Evolutionary conservation across 2,113 vertebrate species (phyloP), one percentile per base, ranked within the genome.

Genomic region (Tiliqua scincoides): DNA sequence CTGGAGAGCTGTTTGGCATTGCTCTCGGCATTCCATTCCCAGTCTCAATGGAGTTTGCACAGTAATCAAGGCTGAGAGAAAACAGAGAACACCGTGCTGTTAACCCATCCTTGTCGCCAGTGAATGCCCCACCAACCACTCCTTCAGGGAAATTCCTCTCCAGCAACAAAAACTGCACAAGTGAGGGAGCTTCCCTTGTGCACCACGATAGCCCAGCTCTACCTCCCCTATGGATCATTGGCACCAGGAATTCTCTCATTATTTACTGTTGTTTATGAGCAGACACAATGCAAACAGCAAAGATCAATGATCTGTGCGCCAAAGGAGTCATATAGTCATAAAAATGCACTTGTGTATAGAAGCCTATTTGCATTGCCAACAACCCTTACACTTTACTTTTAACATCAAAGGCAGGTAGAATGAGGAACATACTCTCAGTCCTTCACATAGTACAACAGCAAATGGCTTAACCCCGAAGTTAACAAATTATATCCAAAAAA

Each of bases 261-360:
- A 85, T 80, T 80, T 62, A 62, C n/a, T 48, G 40, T 21, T 73
- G 59, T 86, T 86, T 80, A 86, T 63, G 52, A 35, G 57, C 52
- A 73, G 37, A 40, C 40, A 80, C 68, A 37, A 35, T 63, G 76
- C 37, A 79, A 79, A 79, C 59, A 73, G 30, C 30, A 77, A 71
- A 79, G 54, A 79, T 72, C 30, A 73, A 72, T 77, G 35, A 80
- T 86, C 32, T 54, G 10, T 52, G 30, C 68, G 79, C 30, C 67
- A 63, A 86, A 80, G 37, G 57, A 80, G 63, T 23, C 59, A 79
- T 15, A 63, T 27, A 63, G 76, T 62, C 76, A 79, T 85, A 85
- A 86, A 83, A 86, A 86, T 85, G 65, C 67, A 72, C 84, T 85
- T 85, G 76, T 17, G 54, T 61, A 68, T n/a, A 86, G 37, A 73